Conservation (phyloP, 1,140 invertebrate species). For the Oppia nitens region DNA sequence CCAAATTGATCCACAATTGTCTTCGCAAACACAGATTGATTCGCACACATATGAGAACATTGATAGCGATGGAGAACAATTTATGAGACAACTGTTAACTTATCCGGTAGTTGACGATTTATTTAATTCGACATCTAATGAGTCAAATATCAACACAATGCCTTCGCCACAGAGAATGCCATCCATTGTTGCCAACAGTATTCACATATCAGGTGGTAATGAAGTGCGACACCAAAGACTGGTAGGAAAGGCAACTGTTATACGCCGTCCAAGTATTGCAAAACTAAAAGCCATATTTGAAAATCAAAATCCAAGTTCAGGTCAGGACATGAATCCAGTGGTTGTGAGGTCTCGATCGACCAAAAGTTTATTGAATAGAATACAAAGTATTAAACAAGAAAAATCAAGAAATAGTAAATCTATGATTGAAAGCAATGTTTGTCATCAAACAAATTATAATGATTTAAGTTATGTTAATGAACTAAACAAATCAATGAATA, state of each 20-base stretch:
- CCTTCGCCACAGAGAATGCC: too few species aligned
- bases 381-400: constrained; percentile 15
- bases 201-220: background rate
- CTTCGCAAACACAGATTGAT: constrained; percentile 34
- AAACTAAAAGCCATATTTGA: constrained; percentile 35
- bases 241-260: constrained; percentile 23
- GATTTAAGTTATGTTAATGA: too few species aligned
- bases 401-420: constrained; percentile 5
- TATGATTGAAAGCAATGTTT: background rate
- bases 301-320: constrained; percentile 16
- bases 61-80: constrained; percentile 25
- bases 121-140: background rate
- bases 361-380: constrained; percentile 2
- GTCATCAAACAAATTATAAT: too few species aligned
- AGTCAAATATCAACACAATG: background rate
- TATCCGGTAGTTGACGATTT: background rate
- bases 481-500: too few species aligned
- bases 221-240: constrained; percentile 19
- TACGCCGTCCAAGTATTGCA: constrained; percentile 31
- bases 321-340: too few species aligned
- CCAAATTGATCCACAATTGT: background rate
- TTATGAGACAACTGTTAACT: background rate
- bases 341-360: background rate
- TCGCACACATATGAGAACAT: constrained; percentile 41
- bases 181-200: background rate